Evolutionary conservation across 2,113 vertebrate genomes (phyloP).

Genomic region (Desmodus rotundus): DNA sequence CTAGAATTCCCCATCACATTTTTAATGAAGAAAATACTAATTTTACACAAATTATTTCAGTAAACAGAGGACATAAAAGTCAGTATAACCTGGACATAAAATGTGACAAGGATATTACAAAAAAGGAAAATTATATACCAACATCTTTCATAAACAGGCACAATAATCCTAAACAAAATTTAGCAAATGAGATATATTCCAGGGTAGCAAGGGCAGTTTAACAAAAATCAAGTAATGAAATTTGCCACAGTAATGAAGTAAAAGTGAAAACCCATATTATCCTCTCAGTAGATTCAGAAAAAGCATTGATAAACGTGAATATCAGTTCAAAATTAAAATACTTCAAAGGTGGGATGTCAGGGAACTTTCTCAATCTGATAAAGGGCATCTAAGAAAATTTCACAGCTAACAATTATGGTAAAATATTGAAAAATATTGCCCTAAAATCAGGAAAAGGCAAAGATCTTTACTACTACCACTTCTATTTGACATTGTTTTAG

Average conservation of each 20-base stretch:
- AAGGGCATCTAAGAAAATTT: background rate
- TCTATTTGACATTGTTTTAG: background rate
- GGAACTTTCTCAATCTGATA: background rate
- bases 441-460: background rate
- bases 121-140: background rate
- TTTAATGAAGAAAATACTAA: background rate
- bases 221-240: background rate
- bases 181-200: background rate
- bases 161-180: slow-evolving; percentile 10
- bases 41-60: background rate
- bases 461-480: background rate
- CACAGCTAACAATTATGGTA: background rate
- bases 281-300: background rate
- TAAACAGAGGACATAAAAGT: background rate
- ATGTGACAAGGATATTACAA: background rate
- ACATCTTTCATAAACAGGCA: background rate
- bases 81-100: background rate
- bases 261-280: background rate
- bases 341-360: background rate
- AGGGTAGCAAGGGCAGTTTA: background rate
- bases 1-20: background rate
- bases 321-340: background rate
- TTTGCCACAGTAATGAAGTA: background rate
- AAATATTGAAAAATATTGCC: background rate
- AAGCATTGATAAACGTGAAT: background rate